Percentiles rank a stretch among this genome's conserved stretches.
phyloP scores from a whole-genome alignment of 2,113 vertebrate species.

The Cranoglanis bouderius region DNA sequence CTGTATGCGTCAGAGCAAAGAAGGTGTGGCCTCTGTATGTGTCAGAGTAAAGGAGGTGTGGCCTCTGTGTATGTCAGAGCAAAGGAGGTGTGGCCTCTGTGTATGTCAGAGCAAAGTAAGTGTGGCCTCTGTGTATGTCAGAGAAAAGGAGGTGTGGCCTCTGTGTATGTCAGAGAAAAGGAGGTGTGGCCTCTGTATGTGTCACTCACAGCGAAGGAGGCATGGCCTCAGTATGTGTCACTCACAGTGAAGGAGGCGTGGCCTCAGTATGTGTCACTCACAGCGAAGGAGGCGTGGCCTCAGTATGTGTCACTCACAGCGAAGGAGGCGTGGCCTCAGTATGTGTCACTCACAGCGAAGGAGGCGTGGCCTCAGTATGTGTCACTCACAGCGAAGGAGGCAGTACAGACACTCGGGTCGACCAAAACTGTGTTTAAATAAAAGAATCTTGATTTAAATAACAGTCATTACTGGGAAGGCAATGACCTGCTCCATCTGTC shows the following conservation, averaged over 20 bases:
- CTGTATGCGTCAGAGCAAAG: neutral
- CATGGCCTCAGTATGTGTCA: neutral
- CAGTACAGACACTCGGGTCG: neutral
- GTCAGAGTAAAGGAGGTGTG: neutral
- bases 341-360: neutral
- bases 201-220: neutral
- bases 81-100: neutral
- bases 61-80: neutral
- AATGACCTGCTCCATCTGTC: conserved; percentile 15
- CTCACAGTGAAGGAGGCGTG: neutral
- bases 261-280: neutral
- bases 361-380: neutral
- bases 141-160: neutral
- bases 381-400: neutral
- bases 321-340: neutral
- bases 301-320: neutral
- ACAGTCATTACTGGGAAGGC: conserved; percentile 22
- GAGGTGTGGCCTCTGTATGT: neutral
- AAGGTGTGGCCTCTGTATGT: neutral
- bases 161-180: neutral
- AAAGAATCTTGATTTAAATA: conserved; percentile 30
- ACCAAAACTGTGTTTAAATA: neutral
- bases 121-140: neutral
- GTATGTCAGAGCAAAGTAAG: neutral
- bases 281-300: neutral